Evolutionary conservation across 2,888 invertebrate species (phyloP), one percentile per base, ranked within the genome.

Genomic region (Euphydryas editha): DNA sequence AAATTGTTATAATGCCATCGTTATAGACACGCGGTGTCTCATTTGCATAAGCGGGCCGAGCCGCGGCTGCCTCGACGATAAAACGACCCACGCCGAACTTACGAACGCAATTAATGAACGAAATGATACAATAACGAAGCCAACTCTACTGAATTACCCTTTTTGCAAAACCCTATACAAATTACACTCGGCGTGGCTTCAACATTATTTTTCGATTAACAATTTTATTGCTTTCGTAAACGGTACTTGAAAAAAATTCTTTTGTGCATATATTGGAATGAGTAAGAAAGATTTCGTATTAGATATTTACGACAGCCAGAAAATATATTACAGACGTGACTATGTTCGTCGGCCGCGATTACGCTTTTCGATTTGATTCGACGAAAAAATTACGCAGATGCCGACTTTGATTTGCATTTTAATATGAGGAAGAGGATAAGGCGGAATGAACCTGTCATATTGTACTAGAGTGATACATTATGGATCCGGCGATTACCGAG

Each of bases 1-100:
- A 90, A 90, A 92, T 88, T 90, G 91, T 87, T 87, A 86, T 85
- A 89, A 90, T 87, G 83, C 79, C 78, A 72, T 82, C 90, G 88
- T 92, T 91, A 86, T 76, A 72, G 78, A 76, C 92, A 92, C 84
- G 85, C 85, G 92, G 92, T 75, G 85, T 79, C 79, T 81, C 83
- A 87, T 92, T 92, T 90, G 88, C 91, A 92, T 92, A 87, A 87
- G 82, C 83, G 84, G 79, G 77, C 77, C 69, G 76, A 75, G 74
- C 73, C 73, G 79, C 83, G 85, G 85, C 88, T 88, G 88, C 80
- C 75, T 73, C 74, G 78, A 72, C 86, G 79, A 88, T 90, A 89
- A 90, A 90, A 81, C 85, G 82, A 73, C 81, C 82, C 78, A 75
- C 82, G 80, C 79, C 84, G 81, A 87, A 87, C 90, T 89, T 87